phyloP scores from a whole-genome alignment of 2,888 invertebrate species.

The Sminthurinus aureus region DNA sequence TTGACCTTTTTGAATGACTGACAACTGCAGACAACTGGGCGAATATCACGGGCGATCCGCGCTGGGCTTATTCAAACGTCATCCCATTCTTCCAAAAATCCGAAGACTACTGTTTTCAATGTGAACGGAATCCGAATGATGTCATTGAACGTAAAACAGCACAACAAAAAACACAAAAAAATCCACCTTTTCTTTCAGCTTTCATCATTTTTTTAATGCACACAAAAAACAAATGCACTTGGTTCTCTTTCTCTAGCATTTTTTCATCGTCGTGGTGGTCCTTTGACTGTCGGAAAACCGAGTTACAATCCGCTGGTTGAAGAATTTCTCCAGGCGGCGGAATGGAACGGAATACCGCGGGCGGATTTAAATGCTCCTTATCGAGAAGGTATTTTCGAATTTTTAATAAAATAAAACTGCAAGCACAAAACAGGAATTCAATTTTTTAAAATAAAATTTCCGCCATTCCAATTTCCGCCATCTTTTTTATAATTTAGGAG shows the following conservation, averaged over 20 bases:
- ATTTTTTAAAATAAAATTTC: background rate
- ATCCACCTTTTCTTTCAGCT: no score
- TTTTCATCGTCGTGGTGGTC: slow-evolving; percentile 55
- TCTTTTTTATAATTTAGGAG: slow-evolving; percentile 46
- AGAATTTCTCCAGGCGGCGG: slow-evolving; percentile 57
- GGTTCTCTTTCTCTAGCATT: slow-evolving; percentile 40
- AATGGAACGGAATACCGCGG: slow-evolving; percentile 58
- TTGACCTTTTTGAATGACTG: background rate
- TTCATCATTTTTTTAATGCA: background rate
- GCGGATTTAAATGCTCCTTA: slow-evolving; percentile 58
- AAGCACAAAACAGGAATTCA: background rate
- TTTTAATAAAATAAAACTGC: background rate
- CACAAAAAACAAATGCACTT: background rate
- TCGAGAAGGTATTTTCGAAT: slow-evolving; percentile 51
- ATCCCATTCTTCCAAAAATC: slow-evolving; percentile 57
- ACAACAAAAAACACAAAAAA: background rate
- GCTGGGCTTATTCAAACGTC: slow-evolving; percentile 53
- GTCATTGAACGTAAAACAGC: slow-evolving; percentile 52
- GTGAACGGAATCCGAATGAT: slow-evolving; percentile 55
- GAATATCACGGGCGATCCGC: slow-evolving; percentile 53
- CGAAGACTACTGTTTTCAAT: slow-evolving; percentile 56
- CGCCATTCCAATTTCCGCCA: background rate
- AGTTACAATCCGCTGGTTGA: slow-evolving; percentile 56
- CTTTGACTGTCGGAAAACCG: slow-evolving; percentile 53
- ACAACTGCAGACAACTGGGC: slow-evolving; percentile 30